Conservation (phyloP, 2,888 invertebrate species). For the Spilosoma lubricipeda region DNA sequence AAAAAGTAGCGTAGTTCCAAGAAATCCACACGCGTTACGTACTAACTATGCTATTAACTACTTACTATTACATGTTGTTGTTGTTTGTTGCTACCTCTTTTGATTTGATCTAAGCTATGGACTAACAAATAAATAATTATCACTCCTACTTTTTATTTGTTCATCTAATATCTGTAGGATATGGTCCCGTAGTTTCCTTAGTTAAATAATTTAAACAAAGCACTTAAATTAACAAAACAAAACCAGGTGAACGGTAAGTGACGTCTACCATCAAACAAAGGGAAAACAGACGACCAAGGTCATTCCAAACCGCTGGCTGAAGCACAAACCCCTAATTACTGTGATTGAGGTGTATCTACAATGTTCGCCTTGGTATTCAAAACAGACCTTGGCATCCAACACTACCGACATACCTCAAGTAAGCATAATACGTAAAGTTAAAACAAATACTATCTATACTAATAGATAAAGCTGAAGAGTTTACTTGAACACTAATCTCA, state of each 20-base stretch:
- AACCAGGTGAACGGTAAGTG: conserved; percentile 24
- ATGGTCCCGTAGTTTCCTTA: not conserved
- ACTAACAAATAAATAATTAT: conserved; percentile 5
- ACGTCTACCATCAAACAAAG: conserved; percentile 14
- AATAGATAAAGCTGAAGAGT: too few relatives aligned
- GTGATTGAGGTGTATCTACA: conserved; percentile 14
- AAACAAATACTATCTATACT: conserved; percentile 1
- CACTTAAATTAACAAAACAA: conserved; percentile 12
- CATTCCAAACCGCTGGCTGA: not conserved
- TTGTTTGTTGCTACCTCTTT: too few relatives aligned
- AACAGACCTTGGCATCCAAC: conserved; percentile 8
- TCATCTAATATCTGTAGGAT: conserved; percentile 1
- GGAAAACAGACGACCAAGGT: conserved; percentile 16
- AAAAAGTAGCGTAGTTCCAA: too few relatives aligned
- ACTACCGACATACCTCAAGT: conserved; percentile 4
- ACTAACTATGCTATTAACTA: too few relatives aligned
- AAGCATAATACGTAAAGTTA: conserved; percentile 2
- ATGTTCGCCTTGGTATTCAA: conserved; percentile 18
- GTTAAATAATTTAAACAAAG: not conserved
- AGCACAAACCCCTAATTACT: conserved; percentile 15
- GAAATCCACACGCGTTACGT: too few relatives aligned
- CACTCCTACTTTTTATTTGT: not conserved
- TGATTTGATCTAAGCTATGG: too few relatives aligned
- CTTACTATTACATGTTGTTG: too few relatives aligned
- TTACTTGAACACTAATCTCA: too few relatives aligned